These are phyloP conservation scores for Botrylloides violaceus DNA, from an alignment of 23 tunicate genomes.

Conservation along the genomic window DNA sequence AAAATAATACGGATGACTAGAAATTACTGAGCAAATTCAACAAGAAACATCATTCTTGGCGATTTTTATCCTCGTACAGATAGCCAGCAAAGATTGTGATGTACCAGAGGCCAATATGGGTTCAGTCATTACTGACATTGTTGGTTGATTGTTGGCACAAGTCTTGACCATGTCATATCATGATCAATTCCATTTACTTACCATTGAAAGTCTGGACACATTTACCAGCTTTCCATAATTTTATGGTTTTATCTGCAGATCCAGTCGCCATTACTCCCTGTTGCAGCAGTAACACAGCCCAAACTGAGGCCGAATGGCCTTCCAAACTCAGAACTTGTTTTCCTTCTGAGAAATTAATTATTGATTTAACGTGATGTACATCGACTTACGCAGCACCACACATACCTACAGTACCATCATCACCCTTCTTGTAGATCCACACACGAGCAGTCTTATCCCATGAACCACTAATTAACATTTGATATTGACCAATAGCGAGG, in stretches of 20 bases:
- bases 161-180: too few species aligned
- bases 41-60: too few species aligned
- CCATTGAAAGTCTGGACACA: constrained; percentile 28
- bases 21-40: too few species aligned
- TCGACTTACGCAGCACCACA: neutral
- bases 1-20: too few species aligned
- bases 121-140: too few species aligned
- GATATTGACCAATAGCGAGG: constrained; percentile 22
- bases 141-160: too few species aligned
- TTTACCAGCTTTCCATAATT: constrained; percentile 38
- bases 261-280: constrained; percentile 47
- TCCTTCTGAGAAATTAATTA: neutral
- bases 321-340: constrained; percentile 20
- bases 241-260: constrained; percentile 64
- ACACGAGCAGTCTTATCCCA: constrained; percentile 78
- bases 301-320: constrained; percentile 71
- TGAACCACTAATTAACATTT: constrained; percentile 48
- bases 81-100: neutral
- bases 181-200: neutral
- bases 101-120: too few species aligned
- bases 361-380: neutral
- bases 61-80: neutral
- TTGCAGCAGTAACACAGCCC: constrained; percentile 45
- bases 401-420: constrained; percentile 9
- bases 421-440: constrained; percentile 36